Percentiles rank a stretch among this genome's conserved stretches.
Conservation (phyloP, 2,888 invertebrate species). For the Acanthosepion pharaonis region DNA sequence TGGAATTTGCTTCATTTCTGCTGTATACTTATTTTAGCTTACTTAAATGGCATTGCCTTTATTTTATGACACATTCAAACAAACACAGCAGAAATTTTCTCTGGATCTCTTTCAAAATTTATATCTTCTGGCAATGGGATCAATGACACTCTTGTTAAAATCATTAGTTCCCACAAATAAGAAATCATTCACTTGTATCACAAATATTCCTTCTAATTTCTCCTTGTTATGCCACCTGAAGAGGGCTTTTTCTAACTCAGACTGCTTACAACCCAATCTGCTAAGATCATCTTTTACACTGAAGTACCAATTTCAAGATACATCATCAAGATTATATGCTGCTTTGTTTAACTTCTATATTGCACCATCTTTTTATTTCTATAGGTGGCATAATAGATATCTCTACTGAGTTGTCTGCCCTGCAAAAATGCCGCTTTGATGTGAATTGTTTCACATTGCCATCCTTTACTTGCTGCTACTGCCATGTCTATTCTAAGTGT, state of each 20-base stretch:
- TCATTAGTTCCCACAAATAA: neutral
- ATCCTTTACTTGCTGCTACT: neutral
- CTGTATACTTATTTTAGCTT: neutral
- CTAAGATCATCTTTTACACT: neutral
- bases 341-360: neutral
- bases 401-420: neutral
- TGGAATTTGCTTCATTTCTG: neutral
- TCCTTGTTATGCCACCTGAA: neutral
- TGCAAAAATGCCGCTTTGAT: neutral
- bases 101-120: neutral
- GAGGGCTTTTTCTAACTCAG: neutral
- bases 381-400: neutral
- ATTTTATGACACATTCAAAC: neutral
- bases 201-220: neutral
- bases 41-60: neutral
- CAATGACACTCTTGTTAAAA: neutral
- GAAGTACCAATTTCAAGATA: too few relatives aligned
- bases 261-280: neutral
- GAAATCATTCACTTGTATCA: neutral
- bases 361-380: neutral
- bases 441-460: neutral
- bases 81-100: neutral
- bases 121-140: neutral
- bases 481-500: neutral
- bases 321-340: neutral